Evolutionary conservation across 2,113 vertebrate genomes (phyloP), one percentile per base, ranked within the genome.

Genomic region (Protomyctophum bolini): DNA sequence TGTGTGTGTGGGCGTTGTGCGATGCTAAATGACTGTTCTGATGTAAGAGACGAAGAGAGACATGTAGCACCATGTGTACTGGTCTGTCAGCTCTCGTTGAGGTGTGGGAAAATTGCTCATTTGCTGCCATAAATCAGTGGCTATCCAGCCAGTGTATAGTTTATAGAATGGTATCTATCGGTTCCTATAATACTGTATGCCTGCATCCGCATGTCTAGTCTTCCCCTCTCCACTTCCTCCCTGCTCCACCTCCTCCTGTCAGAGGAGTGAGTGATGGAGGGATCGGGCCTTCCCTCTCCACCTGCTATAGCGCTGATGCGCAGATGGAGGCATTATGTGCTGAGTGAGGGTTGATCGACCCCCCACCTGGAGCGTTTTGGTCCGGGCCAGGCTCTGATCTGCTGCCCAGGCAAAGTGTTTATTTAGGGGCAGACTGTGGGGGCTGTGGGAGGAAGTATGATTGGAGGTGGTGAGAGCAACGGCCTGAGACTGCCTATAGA

Each of bases 261-360:
- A 68, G 68, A 49, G 58, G 7, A 64, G 51, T 10, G 50, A 82
- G 85, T 81, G 62, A 72, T 33, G 50, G 47, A 68, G 79, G 12
- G 79, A 83, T 68, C 5, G 62, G 58, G 64, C 62, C 10, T 2
- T 83, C 87, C 82, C 86, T 71, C 45, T 72, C 82, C 84, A 87
- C 88, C 85, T 84, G 88, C 84, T 81, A 21, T 21, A 52, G 79
- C 81, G 68, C 74, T 58, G 79, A 80, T 66, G 72, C 74, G 6
- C 88, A 90, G 89, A 90, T 86, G 84, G 87, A 82, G 71, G 73
- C 83, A 86, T 91, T 21, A 87, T 89, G 89, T 91, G 85, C 69
- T 21, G 21, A 47, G 71, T 63, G 71, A 66, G 82, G 84, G 83
- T 81, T 21, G 21, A 21, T 21, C 21, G 21, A 21, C 21, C 21